Conservation (phyloP, 1,140 invertebrate genomes). For the Ectropis grisescens region DNA sequence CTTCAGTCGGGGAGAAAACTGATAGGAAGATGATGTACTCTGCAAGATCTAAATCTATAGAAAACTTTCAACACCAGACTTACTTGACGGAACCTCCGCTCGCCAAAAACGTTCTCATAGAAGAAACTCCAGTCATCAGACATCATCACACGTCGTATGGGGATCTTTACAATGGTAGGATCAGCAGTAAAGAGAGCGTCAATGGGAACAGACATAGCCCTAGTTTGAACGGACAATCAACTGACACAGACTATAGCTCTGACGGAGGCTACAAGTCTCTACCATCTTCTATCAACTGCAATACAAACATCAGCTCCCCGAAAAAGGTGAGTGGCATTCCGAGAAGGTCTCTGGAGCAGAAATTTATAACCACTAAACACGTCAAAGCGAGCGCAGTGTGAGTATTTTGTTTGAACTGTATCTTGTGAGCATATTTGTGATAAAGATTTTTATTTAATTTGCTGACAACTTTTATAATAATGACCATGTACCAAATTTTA, state of each 20-base stretch:
- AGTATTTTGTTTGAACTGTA: slow-evolving; percentile 5
- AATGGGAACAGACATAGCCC: slow-evolving; percentile 55
- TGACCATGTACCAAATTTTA: too few relatives aligned
- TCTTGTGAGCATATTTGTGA: slow-evolving; percentile 2
- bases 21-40: slow-evolving; percentile 40
- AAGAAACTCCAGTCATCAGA: slow-evolving; percentile 38
- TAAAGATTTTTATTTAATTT: slow-evolving; percentile 2
- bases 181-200: slow-evolving; percentile 51
- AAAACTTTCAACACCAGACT: slow-evolving; percentile 57
- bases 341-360: slow-evolving; percentile 54
- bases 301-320: slow-evolving; percentile 37
- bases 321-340: slow-evolving; percentile 66
- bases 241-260: slow-evolving; percentile 65
- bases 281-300: slow-evolving; percentile 62
- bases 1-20: slow-evolving; percentile 35
- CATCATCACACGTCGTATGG: slow-evolving; percentile 64
- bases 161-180: slow-evolving; percentile 54
- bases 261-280: slow-evolving; percentile 67
- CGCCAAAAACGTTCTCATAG: slow-evolving; percentile 31
- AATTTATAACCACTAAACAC: slow-evolving; percentile 46
- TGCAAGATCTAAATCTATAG: slow-evolving; percentile 55
- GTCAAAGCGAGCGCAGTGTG: slow-evolving; percentile 54
- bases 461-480: too few relatives aligned
- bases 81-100: slow-evolving; percentile 30
- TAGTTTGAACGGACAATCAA: slow-evolving; percentile 54